Evolutionary conservation across 2,888 invertebrate genomes (phyloP), one percentile per base, ranked within the genome.

Genomic region (Trissolcus japonicus): DNA sequence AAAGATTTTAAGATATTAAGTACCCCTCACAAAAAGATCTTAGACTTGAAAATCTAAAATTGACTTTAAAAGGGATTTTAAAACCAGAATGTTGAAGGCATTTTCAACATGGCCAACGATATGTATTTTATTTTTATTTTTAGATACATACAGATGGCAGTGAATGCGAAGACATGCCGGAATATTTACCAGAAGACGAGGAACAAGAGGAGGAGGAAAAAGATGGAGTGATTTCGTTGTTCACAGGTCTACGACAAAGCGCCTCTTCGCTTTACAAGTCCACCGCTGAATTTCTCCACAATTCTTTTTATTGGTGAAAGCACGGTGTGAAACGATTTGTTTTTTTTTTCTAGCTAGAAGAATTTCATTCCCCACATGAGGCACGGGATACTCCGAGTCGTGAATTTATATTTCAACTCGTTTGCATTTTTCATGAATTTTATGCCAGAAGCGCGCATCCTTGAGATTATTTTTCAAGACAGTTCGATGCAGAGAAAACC

Each of bases 261-360:
- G 89, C 89, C 67, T 88, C 89, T 4, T 80, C 88, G 1, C 76
- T 89, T 48, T 89, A 89, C 59, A 89, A 88, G 82, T 88, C 87
- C 2, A 89, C 89, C 4, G 72, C 89, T 7, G 87, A 88, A 83
- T 89, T 89, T 79, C 81, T 89, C 25, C 83, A 85, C 66, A 89
- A 84, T 81, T 89, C 89, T 13, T 89, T 89, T 80, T 89, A 89
- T 57, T 89, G 89, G 89, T 89, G 84, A 89, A 85, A 83, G 6
- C 0, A 9, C 6, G 3, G 17, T 29, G 17, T 17, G 2, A n/a
- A 61, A 35, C 0, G 17, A 51, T 55, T 35, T 35, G 9, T 7
- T 35, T 35, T 35, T 35, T 35, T 35, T 35, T 51, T 69, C 63
- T 78, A 78, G 71, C n/a, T 73, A 78, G 78, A 62, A 62, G 41